Conservation (phyloP, 64 coral and sea anemone genomes). For the Trachythela sp. region DNA sequence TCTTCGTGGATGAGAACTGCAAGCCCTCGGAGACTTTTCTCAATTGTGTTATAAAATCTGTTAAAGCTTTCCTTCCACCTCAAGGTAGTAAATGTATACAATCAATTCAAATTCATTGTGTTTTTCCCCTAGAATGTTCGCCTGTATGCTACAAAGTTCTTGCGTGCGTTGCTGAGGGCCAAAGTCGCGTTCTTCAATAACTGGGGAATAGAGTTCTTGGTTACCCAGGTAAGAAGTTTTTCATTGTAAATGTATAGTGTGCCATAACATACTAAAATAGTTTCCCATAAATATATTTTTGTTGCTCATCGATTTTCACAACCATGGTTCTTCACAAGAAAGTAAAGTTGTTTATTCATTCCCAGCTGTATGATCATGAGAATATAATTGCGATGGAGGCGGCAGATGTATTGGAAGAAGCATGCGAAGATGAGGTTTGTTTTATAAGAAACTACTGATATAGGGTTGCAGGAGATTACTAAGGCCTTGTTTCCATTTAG, state of each 20-base stretch:
- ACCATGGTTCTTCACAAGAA: not conserved
- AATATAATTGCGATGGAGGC: slow-evolving; percentile 68
- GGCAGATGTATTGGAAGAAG: slow-evolving; percentile 91
- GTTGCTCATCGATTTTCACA: too few relatives aligned
- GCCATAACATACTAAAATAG: too few relatives aligned
- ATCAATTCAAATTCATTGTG: too few relatives aligned
- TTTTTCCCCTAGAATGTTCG: slow-evolving; percentile 61
- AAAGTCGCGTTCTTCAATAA: slow-evolving; percentile 88
- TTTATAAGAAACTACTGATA: not conserved
- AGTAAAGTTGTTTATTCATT: not conserved
- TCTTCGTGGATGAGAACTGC: too few relatives aligned
- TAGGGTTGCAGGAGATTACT: not conserved
- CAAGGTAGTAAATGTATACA: too few relatives aligned
- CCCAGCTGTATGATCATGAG: slow-evolving; percentile 86
- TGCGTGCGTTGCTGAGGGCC: slow-evolving; percentile 84
- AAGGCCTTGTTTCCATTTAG: too few relatives aligned
- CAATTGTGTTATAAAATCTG: too few relatives aligned
- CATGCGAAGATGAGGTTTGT: slow-evolving; percentile 91
- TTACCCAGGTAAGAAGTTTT: slow-evolving; percentile 66
- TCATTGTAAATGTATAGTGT: not conserved
- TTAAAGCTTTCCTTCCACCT: too few relatives aligned
- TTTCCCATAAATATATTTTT: too few relatives aligned
- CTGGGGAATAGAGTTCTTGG: slow-evolving; percentile 92
- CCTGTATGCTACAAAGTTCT: slow-evolving; percentile 81
- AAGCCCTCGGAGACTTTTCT: too few relatives aligned